Percentiles rank a stretch among this genome's conserved stretches.
Conservation (phyloP, 2,113 vertebrate species). For the Taxidea taxus region DNA sequence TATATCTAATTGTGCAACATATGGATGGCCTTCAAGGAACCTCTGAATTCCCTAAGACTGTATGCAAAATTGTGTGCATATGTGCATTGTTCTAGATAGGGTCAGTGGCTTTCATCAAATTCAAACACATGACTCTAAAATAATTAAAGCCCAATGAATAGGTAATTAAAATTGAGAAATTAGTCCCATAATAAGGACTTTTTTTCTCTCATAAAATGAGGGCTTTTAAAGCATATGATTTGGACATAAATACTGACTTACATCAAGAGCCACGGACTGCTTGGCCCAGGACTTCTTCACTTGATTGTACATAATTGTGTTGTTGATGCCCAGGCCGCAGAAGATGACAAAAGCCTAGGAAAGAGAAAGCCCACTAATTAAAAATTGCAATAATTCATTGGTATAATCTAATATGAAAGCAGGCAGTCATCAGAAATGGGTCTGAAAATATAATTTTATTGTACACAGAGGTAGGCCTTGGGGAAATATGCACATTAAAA, state of each 20-base stretch:
- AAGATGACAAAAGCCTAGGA: slow-evolving; percentile 98
- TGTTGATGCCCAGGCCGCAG: slow-evolving; percentile 99
- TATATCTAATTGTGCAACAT: not conserved
- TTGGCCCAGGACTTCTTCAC: slow-evolving; percentile 99
- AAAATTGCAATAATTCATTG: slow-evolving; percentile 33
- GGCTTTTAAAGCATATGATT: not conserved
- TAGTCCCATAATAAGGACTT: not conserved
- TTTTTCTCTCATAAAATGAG: not conserved
- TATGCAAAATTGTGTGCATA: not conserved
- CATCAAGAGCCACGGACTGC: slow-evolving; percentile 98
- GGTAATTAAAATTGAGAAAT: not conserved
- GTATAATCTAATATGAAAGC: slow-evolving; percentile 54
- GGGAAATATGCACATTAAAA: slow-evolving; percentile 49
- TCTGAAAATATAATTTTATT: slow-evolving; percentile 52
- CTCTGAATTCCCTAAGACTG: not conserved
- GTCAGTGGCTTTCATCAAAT: not conserved
- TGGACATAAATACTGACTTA: slow-evolving; percentile 80
- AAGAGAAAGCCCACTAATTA: slow-evolving; percentile 62
- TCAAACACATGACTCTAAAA: not conserved
- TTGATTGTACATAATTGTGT: slow-evolving; percentile 99
- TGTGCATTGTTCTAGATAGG: not conserved
- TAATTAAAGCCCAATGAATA: not conserved
- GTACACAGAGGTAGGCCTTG: slow-evolving; percentile 14
- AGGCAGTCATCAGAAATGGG: slow-evolving; percentile 25
- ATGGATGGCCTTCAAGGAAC: not conserved